Conservation (phyloP, 2,888 invertebrate species). For the Onthophagus sagittarius region DNA sequence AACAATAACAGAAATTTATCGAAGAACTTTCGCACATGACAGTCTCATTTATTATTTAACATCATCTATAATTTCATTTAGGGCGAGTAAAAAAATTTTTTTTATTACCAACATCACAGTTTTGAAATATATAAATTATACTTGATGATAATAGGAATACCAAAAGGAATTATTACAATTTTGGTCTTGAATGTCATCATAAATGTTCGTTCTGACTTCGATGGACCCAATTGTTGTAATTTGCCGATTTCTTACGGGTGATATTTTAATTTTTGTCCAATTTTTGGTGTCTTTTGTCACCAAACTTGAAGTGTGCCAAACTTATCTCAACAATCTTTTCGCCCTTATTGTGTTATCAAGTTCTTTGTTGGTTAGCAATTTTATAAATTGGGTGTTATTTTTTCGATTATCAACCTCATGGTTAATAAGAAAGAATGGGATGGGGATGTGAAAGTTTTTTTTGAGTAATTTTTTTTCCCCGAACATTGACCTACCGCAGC, state of each 20-base stretch:
- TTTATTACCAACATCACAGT: too few species aligned
- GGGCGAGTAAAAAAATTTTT: too few species aligned
- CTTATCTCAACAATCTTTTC: background rate
- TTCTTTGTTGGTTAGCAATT: background rate
- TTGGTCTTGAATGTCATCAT: too few species aligned
- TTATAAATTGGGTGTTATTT: background rate
- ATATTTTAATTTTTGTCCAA: conserved; percentile 45
- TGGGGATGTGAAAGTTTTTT: background rate
- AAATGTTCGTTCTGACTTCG: too few species aligned
- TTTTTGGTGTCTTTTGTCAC: background rate
- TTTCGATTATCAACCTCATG: background rate
- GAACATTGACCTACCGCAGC: background rate
- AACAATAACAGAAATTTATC: too few species aligned
- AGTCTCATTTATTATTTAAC: too few species aligned
- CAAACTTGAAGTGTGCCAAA: background rate
- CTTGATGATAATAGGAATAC: too few species aligned
- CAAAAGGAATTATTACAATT: too few species aligned
- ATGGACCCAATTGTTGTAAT: conserved; percentile 44
- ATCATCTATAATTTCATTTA: too few species aligned
- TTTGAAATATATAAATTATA: too few species aligned
- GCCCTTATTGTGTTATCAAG: background rate
- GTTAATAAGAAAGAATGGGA: background rate
- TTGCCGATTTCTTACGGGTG: conserved; percentile 42
- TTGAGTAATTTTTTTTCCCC: background rate
- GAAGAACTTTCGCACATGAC: too few species aligned